A percentile compares a stretch with the other conserved stretches of the same genome.
Evolutionary conservation across 2,113 vertebrate genomes (phyloP).

Genomic region (Daubentonia madagascariensis): DNA sequence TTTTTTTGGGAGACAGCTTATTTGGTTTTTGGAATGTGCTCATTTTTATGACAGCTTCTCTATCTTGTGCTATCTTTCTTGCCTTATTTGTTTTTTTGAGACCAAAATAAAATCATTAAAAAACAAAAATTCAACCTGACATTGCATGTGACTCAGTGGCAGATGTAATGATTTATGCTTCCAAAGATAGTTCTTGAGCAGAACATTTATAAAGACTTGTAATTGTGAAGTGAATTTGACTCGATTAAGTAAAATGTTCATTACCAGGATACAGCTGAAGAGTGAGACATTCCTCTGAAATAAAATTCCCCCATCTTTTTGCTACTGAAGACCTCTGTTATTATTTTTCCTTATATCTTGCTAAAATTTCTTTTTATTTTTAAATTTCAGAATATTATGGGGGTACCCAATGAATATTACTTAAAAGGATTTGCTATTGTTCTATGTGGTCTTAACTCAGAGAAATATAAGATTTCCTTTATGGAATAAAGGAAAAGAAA

Average conservation of each 20-base stretch:
- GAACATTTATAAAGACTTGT: constrained; percentile 57
- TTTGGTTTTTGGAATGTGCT: constrained; percentile 69
- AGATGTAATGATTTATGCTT: constrained; percentile 59
- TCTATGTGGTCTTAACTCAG: not conserved
- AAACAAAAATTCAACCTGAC: constrained; percentile 69
- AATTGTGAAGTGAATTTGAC: constrained; percentile 51
- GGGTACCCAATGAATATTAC: too few relatives aligned
- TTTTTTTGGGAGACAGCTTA: constrained; percentile 53
- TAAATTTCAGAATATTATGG: too few relatives aligned
- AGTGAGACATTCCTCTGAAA: constrained; percentile 40
- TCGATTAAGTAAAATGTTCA: constrained; percentile 15
- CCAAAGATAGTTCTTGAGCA: constrained; percentile 49
- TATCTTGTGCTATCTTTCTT: constrained; percentile 65
- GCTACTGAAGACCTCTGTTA: not conserved
- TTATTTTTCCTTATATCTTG: not conserved
- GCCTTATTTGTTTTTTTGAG: constrained; percentile 45
- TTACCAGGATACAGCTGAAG: constrained; percentile 8
- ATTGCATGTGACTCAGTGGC: constrained; percentile 51
- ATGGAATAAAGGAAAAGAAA: too few relatives aligned
- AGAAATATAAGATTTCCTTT: not conserved
- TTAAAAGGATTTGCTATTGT: not conserved
- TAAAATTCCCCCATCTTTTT: not conserved
- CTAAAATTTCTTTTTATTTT: too few relatives aligned
- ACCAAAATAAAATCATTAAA: constrained; percentile 70
- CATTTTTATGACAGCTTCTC: constrained; percentile 66